Base-by-base conservation (phyloP, 2,888 invertebrate genomes). In the Conchocele bisecta region DNA sequence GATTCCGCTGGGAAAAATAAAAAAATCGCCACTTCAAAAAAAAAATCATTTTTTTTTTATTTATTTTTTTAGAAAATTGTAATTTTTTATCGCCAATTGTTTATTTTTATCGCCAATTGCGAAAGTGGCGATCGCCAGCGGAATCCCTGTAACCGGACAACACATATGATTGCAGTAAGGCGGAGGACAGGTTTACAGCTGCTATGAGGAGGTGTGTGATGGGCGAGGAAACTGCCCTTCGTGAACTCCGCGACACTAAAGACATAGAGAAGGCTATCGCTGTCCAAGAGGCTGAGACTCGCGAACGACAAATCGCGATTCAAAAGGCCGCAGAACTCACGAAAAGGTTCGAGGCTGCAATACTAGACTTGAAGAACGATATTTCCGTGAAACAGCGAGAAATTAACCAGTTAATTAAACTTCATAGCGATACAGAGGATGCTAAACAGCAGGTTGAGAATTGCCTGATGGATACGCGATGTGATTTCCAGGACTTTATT, bases 401-500 rank as follows among this genome's bases (percentile, higher is more conserved):
- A 28, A 82, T 84, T 24, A 31, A 61, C 4, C 64, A 65, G 51
- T 53, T 77, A 33, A 46, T 72, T n/a, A 48, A 44, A 46, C 61
- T 72, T 50, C 78, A 83, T 15, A 22, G 54, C 22, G 74, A 79
- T n/a, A 57, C 68, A 29, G 81, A 82, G 39, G 65, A 70, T 22
- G 64, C 73, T 22, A 86, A 82, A 68, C 31, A 44, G 20, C 65
- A 69, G 31, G 74, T 83, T 1, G 82, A 84, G 64, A 68, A 67
- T 26, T 78, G 79, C 57, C 61, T 86, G 33, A n/a, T 79, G 22
- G 82, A 83, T 51, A 73, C 83, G 11, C 48, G 82, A 9, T 68
- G 68, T 31, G 83, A 82, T 39, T 87, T 85, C 46, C 86, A 87
- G 69, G 76, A 83, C 31, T 87, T 83, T 69, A 85, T 88, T 6